phyloP scores from a whole-genome alignment of 2,113 vertebrate genomes.

The Andinoacara biseriatus region DNA sequence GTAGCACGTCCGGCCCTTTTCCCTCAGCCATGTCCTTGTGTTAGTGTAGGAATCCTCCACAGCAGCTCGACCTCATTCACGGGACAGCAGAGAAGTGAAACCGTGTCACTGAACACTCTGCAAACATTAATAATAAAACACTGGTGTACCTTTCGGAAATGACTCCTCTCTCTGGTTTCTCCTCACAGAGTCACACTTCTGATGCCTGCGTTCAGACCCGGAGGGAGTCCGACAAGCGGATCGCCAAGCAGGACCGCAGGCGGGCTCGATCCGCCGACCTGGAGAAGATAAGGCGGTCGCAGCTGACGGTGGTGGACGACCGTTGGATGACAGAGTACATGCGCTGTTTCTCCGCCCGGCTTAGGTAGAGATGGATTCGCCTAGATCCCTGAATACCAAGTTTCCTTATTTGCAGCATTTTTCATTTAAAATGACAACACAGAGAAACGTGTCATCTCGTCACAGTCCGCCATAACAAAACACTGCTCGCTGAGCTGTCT shows the following conservation, averaged over 20 bases:
- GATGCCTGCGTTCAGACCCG: conserved; percentile 86
- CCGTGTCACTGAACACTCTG: conserved; percentile 46
- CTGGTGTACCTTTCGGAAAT: conserved; percentile 25
- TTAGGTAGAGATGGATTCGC: conserved; percentile 67
- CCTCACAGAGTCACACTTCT: conserved; percentile 82
- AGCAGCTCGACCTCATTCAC: background rate
- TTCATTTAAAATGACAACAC: background rate
- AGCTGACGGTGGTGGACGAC: conserved; percentile 81
- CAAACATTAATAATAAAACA: conserved; percentile 66
- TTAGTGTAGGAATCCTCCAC: background rate
- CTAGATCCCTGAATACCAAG: background rate
- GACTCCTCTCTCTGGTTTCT: conserved; percentile 35
- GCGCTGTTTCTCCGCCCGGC: conserved; percentile 92
- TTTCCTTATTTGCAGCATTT: background rate
- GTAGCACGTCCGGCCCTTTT: background rate
- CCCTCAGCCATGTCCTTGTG: background rate
- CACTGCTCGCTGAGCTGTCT: background rate
- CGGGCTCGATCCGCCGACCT: conserved; percentile 85
- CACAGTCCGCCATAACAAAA: background rate
- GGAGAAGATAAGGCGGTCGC: conserved; percentile 75
- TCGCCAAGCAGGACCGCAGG: conserved; percentile 75
- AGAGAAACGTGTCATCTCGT: background rate
- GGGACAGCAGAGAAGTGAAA: conserved; percentile 34
- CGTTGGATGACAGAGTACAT: conserved; percentile 97
- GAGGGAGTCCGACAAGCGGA: conserved; percentile 82